Evolutionary conservation across 2,113 vertebrate genomes (phyloP).

Genomic region (Sialia sialis): DNA sequence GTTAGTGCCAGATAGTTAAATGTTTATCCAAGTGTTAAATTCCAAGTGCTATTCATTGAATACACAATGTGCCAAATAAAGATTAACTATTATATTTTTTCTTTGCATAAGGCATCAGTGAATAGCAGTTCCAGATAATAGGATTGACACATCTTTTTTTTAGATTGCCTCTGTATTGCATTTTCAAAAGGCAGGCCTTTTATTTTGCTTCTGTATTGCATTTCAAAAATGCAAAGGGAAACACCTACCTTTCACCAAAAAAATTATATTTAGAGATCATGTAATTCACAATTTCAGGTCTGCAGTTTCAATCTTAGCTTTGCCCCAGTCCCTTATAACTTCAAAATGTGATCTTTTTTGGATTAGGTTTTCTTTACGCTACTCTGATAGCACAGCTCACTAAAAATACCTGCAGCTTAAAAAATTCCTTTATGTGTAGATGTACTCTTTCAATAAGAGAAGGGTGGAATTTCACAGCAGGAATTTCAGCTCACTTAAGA

Average conservation of each 20-base stretch:
- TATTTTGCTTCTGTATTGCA: background rate
- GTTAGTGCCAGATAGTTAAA: constrained; percentile 41
- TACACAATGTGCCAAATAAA: constrained; percentile 33
- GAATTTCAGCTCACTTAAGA: background rate
- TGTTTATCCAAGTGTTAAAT: constrained; percentile 51
- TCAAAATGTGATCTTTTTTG: background rate
- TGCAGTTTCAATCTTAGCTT: constrained; percentile 20
- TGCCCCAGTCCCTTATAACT: background rate
- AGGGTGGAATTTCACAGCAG: background rate
- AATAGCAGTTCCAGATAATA: background rate
- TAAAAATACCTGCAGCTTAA: background rate
- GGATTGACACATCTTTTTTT: background rate
- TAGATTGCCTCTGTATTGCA: background rate
- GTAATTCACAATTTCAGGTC: background rate
- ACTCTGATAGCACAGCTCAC: background rate
- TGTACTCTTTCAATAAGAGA: background rate
- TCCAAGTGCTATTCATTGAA: constrained; percentile 26
- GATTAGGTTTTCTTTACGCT: background rate
- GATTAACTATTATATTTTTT: background rate
- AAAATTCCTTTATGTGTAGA: background rate
- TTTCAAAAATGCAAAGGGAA: background rate
- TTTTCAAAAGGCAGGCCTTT: background rate
- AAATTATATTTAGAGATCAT: background rate
- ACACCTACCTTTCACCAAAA: background rate
- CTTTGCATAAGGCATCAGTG: background rate